Base-by-base conservation (phyloP, 1,140 invertebrate species). In the Papilio xuthus region DNA sequence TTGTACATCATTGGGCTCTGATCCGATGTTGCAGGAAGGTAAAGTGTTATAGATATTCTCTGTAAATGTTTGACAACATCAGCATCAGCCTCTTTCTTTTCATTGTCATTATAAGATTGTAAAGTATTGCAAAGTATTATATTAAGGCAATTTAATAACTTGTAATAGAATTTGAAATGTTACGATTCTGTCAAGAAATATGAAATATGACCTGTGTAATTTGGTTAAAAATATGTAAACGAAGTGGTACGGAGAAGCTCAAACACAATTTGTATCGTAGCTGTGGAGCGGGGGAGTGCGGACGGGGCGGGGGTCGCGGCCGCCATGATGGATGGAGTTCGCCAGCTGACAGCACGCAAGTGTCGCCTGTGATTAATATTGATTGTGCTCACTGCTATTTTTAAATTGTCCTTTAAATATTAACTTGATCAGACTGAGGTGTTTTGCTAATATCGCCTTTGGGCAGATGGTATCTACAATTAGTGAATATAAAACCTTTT, bases 361-460 rank as follows among this genome's bases (percentile, higher is more conserved):
- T 76, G 74, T 76, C 74, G 32, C 74, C 50, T n/a, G 28, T 76
- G 74, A 76, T 76, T 76, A 53, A 76, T 76, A 76, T 76, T 76
- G 74, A 76, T 63, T 23, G 53, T 41, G 28, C 53, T 41, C 41
- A 63, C 63, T 63, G 53, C 74, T 76, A 76, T 76, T 76, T 42
- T 63, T 60, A 56, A 76, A 76, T 63, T 28, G 42, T 44, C 42
- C 47, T 1, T 47, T 50, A 44, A 47, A 73, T 73, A 47, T 26
- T 47, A 47, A 26, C 26, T 47, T 18, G 18, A 53, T n/a, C 15
- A 53, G 18, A 7, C 6, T 15, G 2, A 15, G 47, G 13, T 1
- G 32, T 1, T 37, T 37, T 37, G 32, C 32, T 37, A 37, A 37
- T 37, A 37, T 37, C 32, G 32, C 6, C 32, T 32, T 32, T 6